Percentiles rank a stretch among this genome's conserved stretches.
phyloP scores from a whole-genome alignment of 1,140 invertebrate genomes.

The Zaprionus gabonicus region DNA sequence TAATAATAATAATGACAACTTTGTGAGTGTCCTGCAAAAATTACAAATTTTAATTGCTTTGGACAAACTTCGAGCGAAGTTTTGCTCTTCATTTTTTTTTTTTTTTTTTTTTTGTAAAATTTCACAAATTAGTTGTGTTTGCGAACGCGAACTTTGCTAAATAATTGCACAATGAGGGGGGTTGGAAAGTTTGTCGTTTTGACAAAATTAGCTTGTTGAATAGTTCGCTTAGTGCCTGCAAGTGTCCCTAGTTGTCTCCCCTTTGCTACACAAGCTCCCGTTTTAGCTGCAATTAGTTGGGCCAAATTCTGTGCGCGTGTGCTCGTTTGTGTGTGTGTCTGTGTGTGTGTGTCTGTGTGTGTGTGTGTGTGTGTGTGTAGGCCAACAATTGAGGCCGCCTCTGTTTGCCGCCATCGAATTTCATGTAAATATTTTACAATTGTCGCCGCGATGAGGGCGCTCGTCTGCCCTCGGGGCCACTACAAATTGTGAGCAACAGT shows the following conservation, averaged over 20 bases:
- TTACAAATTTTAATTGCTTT: not conserved
- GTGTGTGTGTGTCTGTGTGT: no score
- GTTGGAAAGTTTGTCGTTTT: not conserved
- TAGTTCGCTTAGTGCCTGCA: not conserved
- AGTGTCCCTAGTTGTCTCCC: not conserved
- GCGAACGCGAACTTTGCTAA: conserved; percentile 1
- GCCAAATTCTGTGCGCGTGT: not conserved
- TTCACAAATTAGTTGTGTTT: conserved; percentile 2
- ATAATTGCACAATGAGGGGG: not conserved
- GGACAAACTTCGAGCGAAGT: not conserved
- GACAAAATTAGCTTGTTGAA: conserved; percentile 2
- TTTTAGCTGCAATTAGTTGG: conserved; percentile 6
- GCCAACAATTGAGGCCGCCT: conserved; percentile 9
- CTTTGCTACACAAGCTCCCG: not conserved
- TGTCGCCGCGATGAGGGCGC: conserved; percentile 3
- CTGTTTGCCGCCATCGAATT: conserved; percentile 13
- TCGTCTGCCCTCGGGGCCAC: conserved; percentile 10
- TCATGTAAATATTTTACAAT: conserved; percentile 30
- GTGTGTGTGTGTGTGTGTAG: not conserved
- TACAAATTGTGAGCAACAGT: conserved; percentile 4
- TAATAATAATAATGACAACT: not conserved
- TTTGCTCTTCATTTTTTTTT: not conserved
- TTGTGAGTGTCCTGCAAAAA: not conserved
- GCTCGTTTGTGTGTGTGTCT: no score
- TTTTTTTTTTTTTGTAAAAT: not conserved